Evolutionary conservation across 53 echinoderm and acorn worm genomes (phyloP), one percentile per base, ranked within the genome.

Genomic region (Hippasteria phrygiana): DNA sequence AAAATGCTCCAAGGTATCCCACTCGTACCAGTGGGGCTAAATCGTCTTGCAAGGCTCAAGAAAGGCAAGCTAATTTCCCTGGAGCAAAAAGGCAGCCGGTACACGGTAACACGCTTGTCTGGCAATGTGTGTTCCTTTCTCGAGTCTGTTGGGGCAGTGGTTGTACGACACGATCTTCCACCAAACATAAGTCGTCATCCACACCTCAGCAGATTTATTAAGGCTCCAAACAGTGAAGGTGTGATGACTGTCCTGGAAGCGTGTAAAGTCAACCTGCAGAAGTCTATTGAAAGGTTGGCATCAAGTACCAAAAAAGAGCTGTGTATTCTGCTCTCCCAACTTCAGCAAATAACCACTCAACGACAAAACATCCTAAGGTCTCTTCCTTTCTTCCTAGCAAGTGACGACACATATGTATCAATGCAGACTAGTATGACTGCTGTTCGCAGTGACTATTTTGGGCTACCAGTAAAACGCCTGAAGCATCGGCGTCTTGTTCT

Each of bases 71-170:
- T 90, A 4, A 71, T 79, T 39, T 53, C 17, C 41, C 33, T 45
- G 13, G 62, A 77, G 22, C 43, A 71, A 35, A 39, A 0, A 16
- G 14, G 0, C 1, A 9, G 14, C 1, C 9, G 54, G 8, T 4
- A 2, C 50, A 1, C 59, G 5, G 10, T 2, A 18, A 8, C 47
- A 53, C 24, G 67, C 35, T 34, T 89, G 27, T 41, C 89, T 2
- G 80, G 51, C 4, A 43, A 39, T 17, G 40, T 87, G 11, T 87
- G 87, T 34, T 47, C 76, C 14, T 87, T 77, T 34, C 69, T 91
- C 14, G 77, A 77, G 55, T 63, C 22, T 18, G 22, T 87, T n/a
- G 87, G 79, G 9, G 79, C 77, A n/a, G 43, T 91, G 39, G 87
- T 91, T 37, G 3, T 91, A 43, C 71, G 63, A 17, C 38, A 65